Percentiles rank a stretch among this genome's conserved stretches.
These are phyloP conservation scores for Heliconius hermathena DNA, from an alignment of 1,140 invertebrate genomes.

Conservation along the genomic window DNA sequence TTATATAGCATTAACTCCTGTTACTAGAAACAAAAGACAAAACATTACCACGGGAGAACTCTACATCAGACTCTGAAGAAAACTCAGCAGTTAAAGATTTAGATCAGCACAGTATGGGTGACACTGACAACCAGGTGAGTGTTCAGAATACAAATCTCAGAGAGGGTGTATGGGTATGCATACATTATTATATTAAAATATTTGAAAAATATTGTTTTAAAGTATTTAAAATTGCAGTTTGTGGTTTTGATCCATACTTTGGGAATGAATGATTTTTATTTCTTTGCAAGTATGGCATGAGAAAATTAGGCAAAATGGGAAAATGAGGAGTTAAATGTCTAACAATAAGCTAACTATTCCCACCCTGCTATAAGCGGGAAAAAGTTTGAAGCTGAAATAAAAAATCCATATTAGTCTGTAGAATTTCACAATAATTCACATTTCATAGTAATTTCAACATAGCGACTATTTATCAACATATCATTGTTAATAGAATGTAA, in stretches of 20 bases:
- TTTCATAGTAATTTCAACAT: neutral
- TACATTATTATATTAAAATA: too few relatives aligned
- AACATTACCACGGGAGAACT: slow-evolving; percentile 69
- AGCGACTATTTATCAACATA: neutral
- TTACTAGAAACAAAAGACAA: slow-evolving; percentile 74
- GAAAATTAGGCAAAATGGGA: too few relatives aligned
- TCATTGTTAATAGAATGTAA: neutral
- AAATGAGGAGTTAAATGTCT: too few relatives aligned
- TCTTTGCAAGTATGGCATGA: too few relatives aligned
- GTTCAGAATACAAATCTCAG: neutral
- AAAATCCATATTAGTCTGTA: neutral
- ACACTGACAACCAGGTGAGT: slow-evolving; percentile 78
- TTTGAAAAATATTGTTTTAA: too few relatives aligned
- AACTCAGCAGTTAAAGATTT: slow-evolving; percentile 73
- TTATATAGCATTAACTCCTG: slow-evolving; percentile 6
- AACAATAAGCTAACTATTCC: too few relatives aligned
- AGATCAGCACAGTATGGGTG: slow-evolving; percentile 75
- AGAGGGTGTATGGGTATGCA: too few relatives aligned
- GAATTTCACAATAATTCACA: neutral
- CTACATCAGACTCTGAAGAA: slow-evolving; percentile 78
- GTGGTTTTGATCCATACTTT: too few relatives aligned
- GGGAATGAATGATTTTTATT: too few relatives aligned
- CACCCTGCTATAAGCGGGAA: too few relatives aligned
- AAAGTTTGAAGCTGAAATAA: too few relatives aligned
- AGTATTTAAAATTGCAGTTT: too few relatives aligned